A percentile compares a stretch with the other conserved stretches of the same genome.
These are phyloP conservation scores for Heteromurus nitidus DNA, from an alignment of 2,888 invertebrate species.

Conservation along the genomic window DNA sequence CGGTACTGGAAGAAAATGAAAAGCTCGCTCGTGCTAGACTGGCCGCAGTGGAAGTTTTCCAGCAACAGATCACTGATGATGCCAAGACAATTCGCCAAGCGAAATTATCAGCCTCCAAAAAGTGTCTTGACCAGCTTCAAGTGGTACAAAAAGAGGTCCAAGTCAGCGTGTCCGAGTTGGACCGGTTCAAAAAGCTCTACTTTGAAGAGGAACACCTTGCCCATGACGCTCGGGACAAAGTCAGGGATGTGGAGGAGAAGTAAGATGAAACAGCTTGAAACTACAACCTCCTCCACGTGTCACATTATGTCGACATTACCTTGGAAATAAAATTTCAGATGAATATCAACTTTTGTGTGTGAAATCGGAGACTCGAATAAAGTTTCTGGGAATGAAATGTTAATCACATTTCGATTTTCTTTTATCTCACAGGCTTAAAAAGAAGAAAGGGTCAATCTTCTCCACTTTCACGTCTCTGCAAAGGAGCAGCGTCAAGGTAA, in stretches of 20 bases:
- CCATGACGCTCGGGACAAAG: constrained; percentile 95
- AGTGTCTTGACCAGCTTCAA: constrained; percentile 88
- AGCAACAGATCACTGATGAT: constrained; percentile 95
- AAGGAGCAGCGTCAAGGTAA: constrained; percentile 95
- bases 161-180: constrained; percentile 89
- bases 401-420: too few species aligned
- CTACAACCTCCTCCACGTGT: too few species aligned
- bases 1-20: constrained; percentile 95
- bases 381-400: too few species aligned
- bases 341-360: too few species aligned
- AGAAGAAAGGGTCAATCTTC: constrained; percentile 97
- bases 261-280: too few species aligned
- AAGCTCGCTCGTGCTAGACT: constrained; percentile 91
- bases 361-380: too few species aligned
- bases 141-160: constrained; percentile 94
- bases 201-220: constrained; percentile 97
- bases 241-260: constrained; percentile 96
- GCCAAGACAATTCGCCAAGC: constrained; percentile 89
- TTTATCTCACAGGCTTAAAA: constrained; percentile 84
- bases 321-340: background rate
- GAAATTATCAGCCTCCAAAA: constrained; percentile 88
- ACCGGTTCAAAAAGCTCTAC: constrained; percentile 95
- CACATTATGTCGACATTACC: too few species aligned
- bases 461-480: constrained; percentile 96
- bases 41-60: constrained; percentile 95